Evolutionary conservation across 1,140 invertebrate genomes (phyloP).

Genomic region (Bombus pascuorum): DNA sequence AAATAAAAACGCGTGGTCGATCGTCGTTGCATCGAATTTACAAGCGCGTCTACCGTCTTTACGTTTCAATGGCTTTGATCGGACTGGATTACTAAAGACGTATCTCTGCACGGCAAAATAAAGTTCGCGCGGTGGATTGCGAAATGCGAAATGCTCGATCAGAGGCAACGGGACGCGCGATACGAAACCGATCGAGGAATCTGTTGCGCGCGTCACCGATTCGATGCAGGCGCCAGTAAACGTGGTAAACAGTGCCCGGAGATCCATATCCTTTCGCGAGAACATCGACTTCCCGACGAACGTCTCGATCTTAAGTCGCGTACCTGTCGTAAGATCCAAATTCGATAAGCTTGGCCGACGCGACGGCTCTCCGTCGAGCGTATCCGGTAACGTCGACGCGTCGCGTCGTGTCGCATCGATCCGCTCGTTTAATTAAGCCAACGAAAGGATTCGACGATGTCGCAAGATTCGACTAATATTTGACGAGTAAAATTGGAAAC

Average conservation of each 20-base stretch:
- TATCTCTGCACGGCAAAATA: not conserved
- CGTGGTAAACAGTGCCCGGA: too few relatives aligned
- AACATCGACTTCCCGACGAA: not conserved
- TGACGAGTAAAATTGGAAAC: conserved; percentile 46
- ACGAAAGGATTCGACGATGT: conserved; percentile 2
- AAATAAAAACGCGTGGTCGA: too few relatives aligned
- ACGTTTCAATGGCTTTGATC: not conserved
- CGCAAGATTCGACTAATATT: conserved; percentile 42
- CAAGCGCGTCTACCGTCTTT: not conserved
- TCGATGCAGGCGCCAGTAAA: too few relatives aligned
- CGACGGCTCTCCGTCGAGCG: not conserved
- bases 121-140: not conserved
- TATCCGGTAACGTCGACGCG: not conserved
- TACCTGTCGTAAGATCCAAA: not conserved
- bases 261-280: not conserved
- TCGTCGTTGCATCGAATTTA: not conserved
- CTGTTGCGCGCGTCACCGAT: too few relatives aligned
- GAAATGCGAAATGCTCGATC: not conserved
- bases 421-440: conserved; percentile 14
- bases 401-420: not conserved
- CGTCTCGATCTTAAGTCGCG: too few relatives aligned
- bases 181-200: too few relatives aligned
- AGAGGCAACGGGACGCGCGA: not conserved
- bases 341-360: not conserved
- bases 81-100: not conserved